Conservation (phyloP, 2,113 vertebrate species). For the Hyperopisus bebe region DNA sequence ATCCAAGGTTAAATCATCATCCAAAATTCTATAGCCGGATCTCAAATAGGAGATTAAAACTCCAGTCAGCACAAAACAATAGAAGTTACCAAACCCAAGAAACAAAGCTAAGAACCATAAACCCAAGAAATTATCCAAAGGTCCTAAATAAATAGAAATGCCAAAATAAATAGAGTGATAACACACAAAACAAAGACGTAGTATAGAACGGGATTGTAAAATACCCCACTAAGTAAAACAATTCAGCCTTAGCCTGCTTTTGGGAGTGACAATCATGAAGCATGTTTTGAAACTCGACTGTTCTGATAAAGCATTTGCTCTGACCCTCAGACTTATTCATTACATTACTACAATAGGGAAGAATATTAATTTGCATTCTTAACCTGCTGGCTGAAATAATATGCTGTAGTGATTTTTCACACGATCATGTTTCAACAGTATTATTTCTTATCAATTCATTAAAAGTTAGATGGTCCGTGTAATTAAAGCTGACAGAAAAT, state of each 20-base stretch:
- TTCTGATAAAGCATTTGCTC: neutral
- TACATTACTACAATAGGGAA: neutral
- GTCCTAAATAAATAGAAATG: neutral
- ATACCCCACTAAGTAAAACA: neutral
- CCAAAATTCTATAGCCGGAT: neutral
- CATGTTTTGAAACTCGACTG: neutral
- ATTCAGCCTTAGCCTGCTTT: neutral
- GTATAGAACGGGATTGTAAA: neutral
- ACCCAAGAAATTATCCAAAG: neutral
- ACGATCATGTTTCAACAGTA: neutral
- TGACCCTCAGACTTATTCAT: neutral
- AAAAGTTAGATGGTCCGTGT: neutral
- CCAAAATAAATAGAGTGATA: neutral
- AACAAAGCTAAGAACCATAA: neutral
- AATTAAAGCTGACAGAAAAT: neutral
- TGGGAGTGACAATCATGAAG: neutral
- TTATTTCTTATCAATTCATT: slow-evolving; percentile 5
- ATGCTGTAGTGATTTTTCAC: neutral
- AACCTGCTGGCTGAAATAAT: neutral
- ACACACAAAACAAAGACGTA: neutral
- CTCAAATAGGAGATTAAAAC: neutral
- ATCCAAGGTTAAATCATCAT: neutral
- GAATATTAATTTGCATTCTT: slow-evolving; percentile 5
- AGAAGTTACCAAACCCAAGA: neutral
- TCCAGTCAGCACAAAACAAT: neutral